Evolutionary conservation across 2,113 vertebrate genomes (phyloP), one percentile per base, ranked within the genome.

Genomic region (Scalopus aquaticus): DNA sequence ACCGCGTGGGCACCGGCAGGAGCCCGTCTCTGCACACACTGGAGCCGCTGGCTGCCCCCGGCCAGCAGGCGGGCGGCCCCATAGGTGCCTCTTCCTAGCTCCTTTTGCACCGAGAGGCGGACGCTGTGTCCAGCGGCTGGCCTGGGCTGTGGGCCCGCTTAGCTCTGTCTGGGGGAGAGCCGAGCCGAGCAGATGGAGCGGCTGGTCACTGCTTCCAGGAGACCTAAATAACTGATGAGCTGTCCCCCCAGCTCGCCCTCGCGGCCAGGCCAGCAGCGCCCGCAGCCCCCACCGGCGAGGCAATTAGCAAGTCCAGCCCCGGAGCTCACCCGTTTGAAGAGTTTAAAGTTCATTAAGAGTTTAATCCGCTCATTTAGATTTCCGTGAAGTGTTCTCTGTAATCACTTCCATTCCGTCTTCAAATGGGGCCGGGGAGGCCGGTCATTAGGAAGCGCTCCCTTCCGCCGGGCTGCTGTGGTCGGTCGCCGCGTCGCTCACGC

Each of bases 271-370:
- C 60, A 0, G 69, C 64, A 30, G 7, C 73, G 72, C n/a, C 28
- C 87, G 58, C 54, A 46, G 49, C 67, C 90, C 51, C n/a, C 17
- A 16, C 60, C 67, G 12, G 28, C 2, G 51, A 69, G 1, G 0
- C 39, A 46, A 67, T 94, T 65, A 94, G 70, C 5, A 35, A 54
- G 28, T 35, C 65, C 49, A n/a, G 60, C 87, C 81, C 44, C 0
- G 0, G 44, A 46, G 87, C 90, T 32, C 5, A 12, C 80, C 42
- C 1, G 56, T 28, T 77, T 24, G 62, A 67, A 39, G 72, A 90
- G 84, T 39, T 73, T 44, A 44, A 88, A 95, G 95, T 92, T 95
- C 81, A 95, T 94, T 90, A 95, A n/a, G 94, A 85, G 92, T 88
- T 94, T 90, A 96, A 95, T 49, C 60, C 93, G 79, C 92, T 85